phyloP scores from a whole-genome alignment of 2,888 invertebrate species.

The Silvanus unidentatus region DNA sequence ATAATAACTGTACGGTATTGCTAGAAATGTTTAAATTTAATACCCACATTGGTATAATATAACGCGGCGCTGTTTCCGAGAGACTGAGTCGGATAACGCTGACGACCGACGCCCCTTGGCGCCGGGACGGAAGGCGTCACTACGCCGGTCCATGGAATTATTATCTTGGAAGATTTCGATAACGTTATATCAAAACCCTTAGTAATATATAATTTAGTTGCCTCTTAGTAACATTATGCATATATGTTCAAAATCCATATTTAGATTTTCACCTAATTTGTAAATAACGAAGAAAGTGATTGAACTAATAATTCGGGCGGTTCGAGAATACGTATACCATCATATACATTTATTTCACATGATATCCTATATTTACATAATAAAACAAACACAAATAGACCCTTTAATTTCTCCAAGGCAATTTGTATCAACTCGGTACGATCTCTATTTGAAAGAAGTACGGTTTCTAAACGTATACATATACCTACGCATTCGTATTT shows the following conservation, averaged over 20 bases:
- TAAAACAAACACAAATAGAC: too few species aligned
- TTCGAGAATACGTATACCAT: too few species aligned
- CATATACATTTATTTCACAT: too few species aligned
- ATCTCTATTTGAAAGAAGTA: too few species aligned
- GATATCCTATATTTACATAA: too few species aligned
- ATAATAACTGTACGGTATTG: not conserved
- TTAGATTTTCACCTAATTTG: too few species aligned
- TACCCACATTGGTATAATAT: not conserved
- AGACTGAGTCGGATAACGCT: slow-evolving; percentile 20
- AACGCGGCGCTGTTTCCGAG: slow-evolving; percentile 4
- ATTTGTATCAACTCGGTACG: too few species aligned
- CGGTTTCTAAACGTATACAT: too few species aligned
- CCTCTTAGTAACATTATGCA: not conserved
- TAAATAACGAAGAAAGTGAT: too few species aligned
- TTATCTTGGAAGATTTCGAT: slow-evolving; percentile 32
- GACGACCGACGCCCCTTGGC: slow-evolving; percentile 42
- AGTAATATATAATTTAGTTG: slow-evolving; percentile 1
- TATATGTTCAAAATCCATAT: not conserved
- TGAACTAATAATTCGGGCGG: too few species aligned
- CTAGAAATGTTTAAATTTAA: slow-evolving; percentile 1
- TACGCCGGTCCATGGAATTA: slow-evolving; percentile 44
- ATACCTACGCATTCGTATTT: too few species aligned
- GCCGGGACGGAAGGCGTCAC: slow-evolving; percentile 44
- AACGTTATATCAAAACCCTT: slow-evolving; percentile 1
- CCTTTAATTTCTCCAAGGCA: too few species aligned